phyloP scores from a whole-genome alignment of 1,140 invertebrate genomes.

The Papilio polyxenes region DNA sequence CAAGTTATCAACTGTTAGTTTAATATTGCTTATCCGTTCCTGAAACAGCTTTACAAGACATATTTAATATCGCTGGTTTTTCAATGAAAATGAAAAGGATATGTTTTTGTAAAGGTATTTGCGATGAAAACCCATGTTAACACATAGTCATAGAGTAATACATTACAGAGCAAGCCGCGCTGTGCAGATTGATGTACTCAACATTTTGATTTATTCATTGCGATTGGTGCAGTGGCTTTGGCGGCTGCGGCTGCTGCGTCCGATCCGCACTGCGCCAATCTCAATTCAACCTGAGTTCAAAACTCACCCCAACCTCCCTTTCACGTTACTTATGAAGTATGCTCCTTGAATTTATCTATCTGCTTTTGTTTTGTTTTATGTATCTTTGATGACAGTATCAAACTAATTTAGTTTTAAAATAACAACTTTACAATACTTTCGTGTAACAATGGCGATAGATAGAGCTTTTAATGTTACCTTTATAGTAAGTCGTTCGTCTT shows the following conservation, averaged over 20 bases:
- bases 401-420: not conserved
- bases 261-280: slow-evolving; percentile 26
- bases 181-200: not conserved
- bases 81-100: too few species aligned
- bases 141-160: not conserved
- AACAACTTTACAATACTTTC: too few species aligned
- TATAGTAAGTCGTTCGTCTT: too few species aligned
- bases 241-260: not conserved
- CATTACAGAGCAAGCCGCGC: not conserved
- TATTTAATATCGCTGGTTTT: too few species aligned
- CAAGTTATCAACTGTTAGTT: too few species aligned
- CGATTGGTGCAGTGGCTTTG: slow-evolving; percentile 1
- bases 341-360: not conserved
- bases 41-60: too few species aligned
- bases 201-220: slow-evolving; percentile 23
- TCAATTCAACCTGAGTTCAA: not conserved
- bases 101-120: too few species aligned
- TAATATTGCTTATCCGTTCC: too few species aligned
- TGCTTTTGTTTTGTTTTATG: not conserved
- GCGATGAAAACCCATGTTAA: too few species aligned
- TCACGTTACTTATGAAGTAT: not conserved
- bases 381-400: not conserved
- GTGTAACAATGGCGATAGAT: too few species aligned
- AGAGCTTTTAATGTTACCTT: too few species aligned
- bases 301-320: not conserved